Evolutionary conservation across 1,140 invertebrate species (phyloP), one percentile per base, ranked within the genome.

Genomic region (Drosophila miranda): DNA sequence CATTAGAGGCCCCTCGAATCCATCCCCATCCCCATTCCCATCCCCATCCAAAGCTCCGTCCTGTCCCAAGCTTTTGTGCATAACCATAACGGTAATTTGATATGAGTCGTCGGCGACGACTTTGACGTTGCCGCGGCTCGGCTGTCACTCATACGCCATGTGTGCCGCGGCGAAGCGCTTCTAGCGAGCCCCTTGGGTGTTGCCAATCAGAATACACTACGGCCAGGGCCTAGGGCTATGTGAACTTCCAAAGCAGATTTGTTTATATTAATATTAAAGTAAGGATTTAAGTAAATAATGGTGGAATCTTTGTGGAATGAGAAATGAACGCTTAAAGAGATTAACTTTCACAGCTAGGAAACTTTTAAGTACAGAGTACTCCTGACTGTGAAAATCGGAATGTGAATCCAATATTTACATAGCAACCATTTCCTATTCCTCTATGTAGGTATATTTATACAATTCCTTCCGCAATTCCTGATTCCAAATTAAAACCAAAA

Each of bases 71-170:
- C 23, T n/a, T 30, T 23, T 53, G 50, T 46, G 55, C 60, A 78
- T 78, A 61, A 62, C 48, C 75, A 59, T 67, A 75, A 71, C 41
- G 56, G 66, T 75, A 83, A 84, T 84, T 83, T 75, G 61, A 83
- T 81, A 78, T 57, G 43, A 72, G 58, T 71, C 69, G 69, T 61
- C 64, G 64, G 41, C 62, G 62, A 68, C 50, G 62, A 68, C 50
- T 68, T 68, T 67, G 64, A 72, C 68, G 70, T 52, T 14, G 52
- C 59, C 70, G 26, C 28, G 21, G 49, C 69, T 58, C 43, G 54
- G 38, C 45, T 76, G 76, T 84, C 75, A 79, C 58, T 84, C 79
- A 83, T 83, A 72, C 80, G 80, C 80, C 80, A 55, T 52, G 80
- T 75, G 48, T 38, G 64, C 60, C 68, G 38, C 61, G 9, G 19